Evolutionary conservation across 2,888 invertebrate species (phyloP).

Genomic region (Brachypalpus laphriformis): DNA sequence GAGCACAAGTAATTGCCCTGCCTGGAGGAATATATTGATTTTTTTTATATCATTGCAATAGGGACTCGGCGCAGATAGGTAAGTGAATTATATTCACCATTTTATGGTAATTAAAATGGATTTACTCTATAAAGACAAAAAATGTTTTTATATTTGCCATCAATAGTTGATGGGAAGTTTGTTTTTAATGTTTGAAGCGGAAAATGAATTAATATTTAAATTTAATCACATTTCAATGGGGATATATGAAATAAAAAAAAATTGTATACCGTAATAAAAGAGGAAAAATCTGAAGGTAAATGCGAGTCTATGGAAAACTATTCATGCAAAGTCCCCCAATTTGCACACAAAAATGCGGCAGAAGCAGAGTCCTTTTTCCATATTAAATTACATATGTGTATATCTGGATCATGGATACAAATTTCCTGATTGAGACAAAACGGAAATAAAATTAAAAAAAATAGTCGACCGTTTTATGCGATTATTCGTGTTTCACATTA

Average conservation of each 20-base stretch:
- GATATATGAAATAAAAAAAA: neutral
- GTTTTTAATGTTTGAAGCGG: constrained; percentile 5
- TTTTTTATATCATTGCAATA: constrained; percentile 27
- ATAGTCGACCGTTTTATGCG: constrained; percentile 4
- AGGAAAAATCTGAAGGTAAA: neutral
- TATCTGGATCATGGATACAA: constrained; percentile 2
- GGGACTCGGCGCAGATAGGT: constrained; percentile 6
- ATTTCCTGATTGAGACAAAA: constrained; percentile 10
- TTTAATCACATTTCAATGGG: constrained; percentile 42
- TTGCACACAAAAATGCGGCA: neutral
- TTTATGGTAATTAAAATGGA: constrained; percentile 20
- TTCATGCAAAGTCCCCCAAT: constrained; percentile 8
- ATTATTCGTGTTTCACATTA: neutral
- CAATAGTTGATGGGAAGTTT: neutral
- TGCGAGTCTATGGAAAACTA: constrained; percentile 1
- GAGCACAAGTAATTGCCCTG: constrained; percentile 41
- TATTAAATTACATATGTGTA: neutral
- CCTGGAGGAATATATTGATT: constrained; percentile 35
- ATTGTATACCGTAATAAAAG: neutral
- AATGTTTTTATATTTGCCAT: constrained; percentile 13
- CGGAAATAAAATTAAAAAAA: constrained; percentile 9
- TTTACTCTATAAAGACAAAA: neutral
- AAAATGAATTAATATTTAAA: constrained; percentile 35
- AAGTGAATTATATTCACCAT: constrained; percentile 29
- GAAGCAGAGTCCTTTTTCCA: neutral